Evolutionary conservation across 2,113 vertebrate species (phyloP), one percentile per base, ranked within the genome.

Genomic region (Typhlomys cinereus): DNA sequence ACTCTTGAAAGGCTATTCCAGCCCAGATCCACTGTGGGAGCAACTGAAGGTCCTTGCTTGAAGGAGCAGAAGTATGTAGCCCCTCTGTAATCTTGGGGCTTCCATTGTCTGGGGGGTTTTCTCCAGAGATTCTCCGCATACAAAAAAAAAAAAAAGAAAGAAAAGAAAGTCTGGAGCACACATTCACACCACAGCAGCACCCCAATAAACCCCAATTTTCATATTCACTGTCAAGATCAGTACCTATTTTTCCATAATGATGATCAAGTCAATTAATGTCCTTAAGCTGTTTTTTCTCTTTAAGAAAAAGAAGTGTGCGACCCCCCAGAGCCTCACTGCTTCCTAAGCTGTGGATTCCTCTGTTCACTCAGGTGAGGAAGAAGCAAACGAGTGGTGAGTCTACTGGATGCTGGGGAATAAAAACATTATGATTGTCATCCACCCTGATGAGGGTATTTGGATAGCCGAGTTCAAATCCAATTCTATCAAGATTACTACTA

Each of bases 401-500:
- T 39, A 27, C 67, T 14, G 81, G 41, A 90, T 69, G 21, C 44
- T 46, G 23, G 39, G n/a, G 64, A 81, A 44, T 59, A 87, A 54
- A n/a, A 95, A 64, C 57, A 73, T 11, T 7, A 34, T 18, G 44
- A 69, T 69, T 54, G 39, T 62, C 61, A 46, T 3, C 39, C 44
- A 29, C 64, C 39, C 74, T 71, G 62, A 44, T 78, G 25, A 54
- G 21, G 31, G 15, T 29, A 74, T 69, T 74, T 50, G 1, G 12
- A 50, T n/a, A 61, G 76, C 29, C 41, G 1, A 67, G 12, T 46
- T 71, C 34, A 92, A 86, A 91, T 69, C 17, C 46, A 74, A 62
- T 46, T 75, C 89, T 89, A 84, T 36, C 66, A 80, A 74, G 52
- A 54, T 23, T 21, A 76, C 44, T 64, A 64, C 41, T 94, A 74